These are phyloP conservation scores for Orientallactaga bullata DNA, from an alignment of 2,113 vertebrate species.

Conservation along the genomic window DNA sequence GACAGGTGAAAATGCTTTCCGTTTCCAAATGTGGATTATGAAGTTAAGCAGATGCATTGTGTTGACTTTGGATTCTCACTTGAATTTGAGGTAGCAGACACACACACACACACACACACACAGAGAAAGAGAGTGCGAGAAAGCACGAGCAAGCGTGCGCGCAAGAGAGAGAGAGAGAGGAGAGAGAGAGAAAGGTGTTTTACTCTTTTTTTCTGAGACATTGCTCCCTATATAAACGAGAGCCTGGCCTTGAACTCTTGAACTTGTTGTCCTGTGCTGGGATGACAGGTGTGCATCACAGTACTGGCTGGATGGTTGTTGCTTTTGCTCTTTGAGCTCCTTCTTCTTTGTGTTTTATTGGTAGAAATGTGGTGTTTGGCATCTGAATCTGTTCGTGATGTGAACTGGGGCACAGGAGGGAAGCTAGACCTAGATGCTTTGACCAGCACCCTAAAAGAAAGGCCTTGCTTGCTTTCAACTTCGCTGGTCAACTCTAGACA, in stretches of 20 bases:
- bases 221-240: background rate
- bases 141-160: too few relatives aligned
- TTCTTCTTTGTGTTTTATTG: background rate
- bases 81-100: background rate
- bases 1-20: background rate
- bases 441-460: background rate
- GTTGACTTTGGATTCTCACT: background rate
- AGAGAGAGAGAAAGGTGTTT: background rate
- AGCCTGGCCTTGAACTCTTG: background rate
- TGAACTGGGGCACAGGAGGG: background rate
- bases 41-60: background rate
- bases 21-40: background rate
- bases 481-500: conserved; percentile 10
- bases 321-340: background rate
- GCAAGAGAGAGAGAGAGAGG: too few relatives aligned
- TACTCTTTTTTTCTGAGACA: background rate
- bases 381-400: background rate
- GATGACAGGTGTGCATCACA: background rate
- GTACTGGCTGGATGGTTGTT: background rate
- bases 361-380: background rate
- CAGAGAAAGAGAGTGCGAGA: too few relatives aligned
- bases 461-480: conserved; percentile 39
- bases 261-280: background rate
- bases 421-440: background rate
- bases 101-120: background rate